Evolutionary conservation across 37 sponge, comb jelly and placozoan genomes (phyloP).

Genomic region (Hexactinellida sp.): DNA sequence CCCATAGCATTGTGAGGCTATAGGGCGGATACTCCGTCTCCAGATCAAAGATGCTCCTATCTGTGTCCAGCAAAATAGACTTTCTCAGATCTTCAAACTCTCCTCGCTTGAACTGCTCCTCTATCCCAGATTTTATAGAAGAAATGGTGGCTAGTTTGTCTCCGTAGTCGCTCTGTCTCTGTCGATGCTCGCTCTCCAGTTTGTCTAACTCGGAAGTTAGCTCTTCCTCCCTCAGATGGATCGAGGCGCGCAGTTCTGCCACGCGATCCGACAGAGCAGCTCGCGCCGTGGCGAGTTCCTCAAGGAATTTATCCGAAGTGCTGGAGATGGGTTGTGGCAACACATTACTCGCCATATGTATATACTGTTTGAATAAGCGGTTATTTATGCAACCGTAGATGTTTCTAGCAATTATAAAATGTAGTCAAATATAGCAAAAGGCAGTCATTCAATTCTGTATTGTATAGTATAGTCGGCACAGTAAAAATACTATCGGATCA

Average conservation of each 20-base stretch:
- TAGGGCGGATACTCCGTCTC: neutral
- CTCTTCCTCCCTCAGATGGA: neutral
- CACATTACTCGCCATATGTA: too few species aligned
- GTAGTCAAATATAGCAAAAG: too few species aligned
- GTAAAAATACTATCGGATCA: too few species aligned
- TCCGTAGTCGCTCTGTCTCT: neutral
- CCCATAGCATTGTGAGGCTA: too few species aligned
- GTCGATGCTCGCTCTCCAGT: neutral
- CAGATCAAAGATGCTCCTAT: neutral
- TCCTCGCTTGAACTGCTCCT: neutral
- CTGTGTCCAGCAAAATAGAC: neutral
- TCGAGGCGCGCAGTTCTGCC: neutral
- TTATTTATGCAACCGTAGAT: too few species aligned
- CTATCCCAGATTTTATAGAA: neutral
- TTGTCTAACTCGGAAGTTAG: neutral
- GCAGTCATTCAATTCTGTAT: too few species aligned
- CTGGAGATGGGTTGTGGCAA: too few species aligned
- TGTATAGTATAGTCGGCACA: too few species aligned
- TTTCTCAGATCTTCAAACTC: neutral
- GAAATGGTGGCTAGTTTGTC: neutral
- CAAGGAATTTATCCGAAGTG: too few species aligned
- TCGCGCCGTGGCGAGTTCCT: neutral
- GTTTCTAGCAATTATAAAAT: too few species aligned
- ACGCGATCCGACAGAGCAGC: neutral
- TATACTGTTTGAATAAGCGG: too few species aligned